Evolutionary conservation across 2,888 invertebrate genomes (phyloP), one percentile per base, ranked within the genome.

Genomic region (Alcis repandata): DNA sequence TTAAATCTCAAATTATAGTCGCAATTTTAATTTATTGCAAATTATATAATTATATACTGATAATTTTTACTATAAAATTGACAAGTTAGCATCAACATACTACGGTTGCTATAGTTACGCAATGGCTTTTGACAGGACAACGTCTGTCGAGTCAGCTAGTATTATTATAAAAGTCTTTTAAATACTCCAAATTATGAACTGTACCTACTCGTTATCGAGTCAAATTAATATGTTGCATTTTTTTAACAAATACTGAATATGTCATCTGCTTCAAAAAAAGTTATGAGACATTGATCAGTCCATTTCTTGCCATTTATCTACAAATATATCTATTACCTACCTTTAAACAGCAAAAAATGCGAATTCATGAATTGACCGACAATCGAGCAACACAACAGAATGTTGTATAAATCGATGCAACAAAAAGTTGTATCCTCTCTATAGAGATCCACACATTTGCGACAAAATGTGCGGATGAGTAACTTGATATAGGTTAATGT

Each of bases 401-500:
- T 45, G 49, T 54, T 64, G 52, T 60, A 61, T 61, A 67, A 69
- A 69, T 67, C 45, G 43, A 56, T 22, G 2, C 10, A 13, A 65
- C 60, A 66, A 61, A 66, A 60, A 52, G 49, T 54, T 64, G 52
- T 60, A 61, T 61, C 60, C 46, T 56, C 60, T 60, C 65, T 52
- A 68, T 70, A 46, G 60, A 67, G 49, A 63, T 51, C 46, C 57
- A 60, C 62, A 69, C 70, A 65, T 71, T 71, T 68, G 59, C 60
- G 59, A 70, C 56, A 70, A 62, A 54, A 41, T 63, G 58, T 68
- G 69, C 61, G 68, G 68, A 64, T 53, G 54, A 68, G 74, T 74
- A 74, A 75, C 71, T 63, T 63, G 67, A 76, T 71, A 75, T 63
- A 48, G 56, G 65, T 49, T 69, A 63, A 63, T 69, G 59, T 36